These are phyloP conservation scores for Sebastes cheni DNA, from an alignment of 2,797 vertebrate species.

Conservation along the genomic window DNA sequence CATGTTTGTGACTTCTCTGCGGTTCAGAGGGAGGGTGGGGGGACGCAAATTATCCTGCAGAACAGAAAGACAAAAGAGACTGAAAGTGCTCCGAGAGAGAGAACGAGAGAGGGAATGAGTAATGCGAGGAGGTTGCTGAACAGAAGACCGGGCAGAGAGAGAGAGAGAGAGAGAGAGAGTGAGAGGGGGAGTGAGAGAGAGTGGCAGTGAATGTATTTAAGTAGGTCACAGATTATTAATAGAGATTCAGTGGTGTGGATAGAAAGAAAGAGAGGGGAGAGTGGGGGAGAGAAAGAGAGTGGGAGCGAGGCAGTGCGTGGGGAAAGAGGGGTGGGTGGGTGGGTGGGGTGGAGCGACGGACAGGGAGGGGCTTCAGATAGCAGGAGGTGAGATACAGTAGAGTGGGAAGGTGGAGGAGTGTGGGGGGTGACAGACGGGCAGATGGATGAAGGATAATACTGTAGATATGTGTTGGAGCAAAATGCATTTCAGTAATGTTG, in stretches of 20 bases:
- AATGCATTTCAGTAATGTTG: conserved; percentile 66
- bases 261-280: conserved; percentile 76
- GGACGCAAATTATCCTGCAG: conserved; percentile 70
- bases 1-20: conserved; percentile 69
- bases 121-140: conserved; percentile 67
- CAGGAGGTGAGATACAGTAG: conserved; percentile 61
- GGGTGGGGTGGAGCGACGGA: conserved; percentile 24
- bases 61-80: conserved; percentile 76
- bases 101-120: conserved; percentile 65
- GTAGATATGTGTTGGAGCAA: conserved; percentile 49
- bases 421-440: conserved; percentile 65
- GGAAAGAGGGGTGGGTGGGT: conserved; percentile 48
- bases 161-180: conserved; percentile 34
- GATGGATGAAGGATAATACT: conserved; percentile 75
- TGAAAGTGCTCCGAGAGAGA: conserved; percentile 62
- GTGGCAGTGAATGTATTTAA: conserved; percentile 85
- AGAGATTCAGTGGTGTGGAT: conserved; percentile 85
- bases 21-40: conserved; percentile 20
- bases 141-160: conserved; percentile 63
- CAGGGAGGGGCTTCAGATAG: conserved; percentile 43
- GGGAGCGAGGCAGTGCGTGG: conserved; percentile 43
- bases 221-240: conserved; percentile 90
- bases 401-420: conserved; percentile 64
- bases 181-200: conserved; percentile 60
- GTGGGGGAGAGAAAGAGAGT: conserved; percentile 48